Base-by-base conservation (phyloP, 1,140 invertebrate genomes). In the Hypsibius dujardini region DNA sequence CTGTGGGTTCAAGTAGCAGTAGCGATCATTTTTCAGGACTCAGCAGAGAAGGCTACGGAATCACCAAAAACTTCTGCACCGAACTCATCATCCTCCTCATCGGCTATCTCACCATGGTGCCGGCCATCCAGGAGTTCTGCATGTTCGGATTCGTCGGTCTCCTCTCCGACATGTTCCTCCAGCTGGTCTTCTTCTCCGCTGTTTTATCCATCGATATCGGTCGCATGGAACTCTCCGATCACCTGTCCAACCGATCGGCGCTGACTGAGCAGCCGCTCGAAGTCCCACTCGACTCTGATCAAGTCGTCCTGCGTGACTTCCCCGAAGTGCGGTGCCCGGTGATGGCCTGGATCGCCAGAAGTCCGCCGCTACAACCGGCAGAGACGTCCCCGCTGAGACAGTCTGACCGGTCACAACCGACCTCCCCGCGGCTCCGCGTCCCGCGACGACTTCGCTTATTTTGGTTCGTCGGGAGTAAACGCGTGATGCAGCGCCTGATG, bases 41-140 rank as follows among this genome's bases (percentile, higher is more conserved):
- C 7, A 92, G 89, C 76, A 90, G 89, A 77, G 93, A 97, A 82
- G 92, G 92, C 1, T 96, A 92, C 92, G 90, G 87, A 0, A 95
- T 96, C 40, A 94, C 91, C 0, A 96, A 98, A 79, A 95, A 95
- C 79, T 80, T 98, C 59, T 79, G 95, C 0, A 88, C 89, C 14
- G 92, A 95, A 83, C 87, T 96, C 1, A 90, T 90, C 1, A 91
- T 98, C 74, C 81, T 95, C 3, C 90, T 90, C 0, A 86, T 94
- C 74, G 91, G 92, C 47, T 83, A 94, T 56, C 88, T 91, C 73
- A 93, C 91, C 0, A 93, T 94, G 79, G 90, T 95, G 0, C 90
- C 91, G 7, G 87, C 90, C 1, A 93, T 70, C 78, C 45, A 85
- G 82, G 91, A 96, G 79, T 94, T 96, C 79, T 94, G 90, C 76